Percentiles rank a stretch among this genome's conserved stretches.
phyloP scores from a whole-genome alignment of 1,140 invertebrate species.

The Carposina sasakii region DNA sequence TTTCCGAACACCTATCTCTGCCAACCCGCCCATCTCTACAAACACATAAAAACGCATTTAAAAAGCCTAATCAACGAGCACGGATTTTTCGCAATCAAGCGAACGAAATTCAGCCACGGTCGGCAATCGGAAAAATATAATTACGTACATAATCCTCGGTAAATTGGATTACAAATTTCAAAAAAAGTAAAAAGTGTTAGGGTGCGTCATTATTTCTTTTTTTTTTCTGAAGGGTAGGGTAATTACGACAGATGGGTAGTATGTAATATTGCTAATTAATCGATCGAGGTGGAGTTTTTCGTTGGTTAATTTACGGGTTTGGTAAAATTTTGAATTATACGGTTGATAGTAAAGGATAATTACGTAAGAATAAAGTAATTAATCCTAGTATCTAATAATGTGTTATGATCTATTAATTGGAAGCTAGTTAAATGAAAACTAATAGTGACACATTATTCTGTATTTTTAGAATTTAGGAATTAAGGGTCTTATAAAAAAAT shows the following conservation, averaged over 20 bases:
- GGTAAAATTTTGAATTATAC: slow-evolving; percentile 12
- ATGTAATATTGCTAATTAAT: slow-evolving; percentile 70
- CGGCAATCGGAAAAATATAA: slow-evolving; percentile 72
- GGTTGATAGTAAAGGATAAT: slow-evolving; percentile 10
- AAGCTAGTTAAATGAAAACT: too few relatives aligned
- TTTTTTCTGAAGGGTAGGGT: slow-evolving; percentile 55
- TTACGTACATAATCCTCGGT: slow-evolving; percentile 73
- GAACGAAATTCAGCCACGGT: slow-evolving; percentile 56
- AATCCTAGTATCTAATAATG: too few relatives aligned
- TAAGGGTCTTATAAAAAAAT: too few relatives aligned
- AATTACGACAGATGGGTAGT: slow-evolving; percentile 68
- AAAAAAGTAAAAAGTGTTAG: slow-evolving; percentile 70
- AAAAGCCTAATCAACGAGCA: slow-evolving; percentile 62
- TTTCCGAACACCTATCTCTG: too few relatives aligned
- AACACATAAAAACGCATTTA: slow-evolving; percentile 44
- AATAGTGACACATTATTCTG: too few relatives aligned
- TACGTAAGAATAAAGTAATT: too few relatives aligned
- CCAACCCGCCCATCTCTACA: too few relatives aligned
- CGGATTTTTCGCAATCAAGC: slow-evolving; percentile 65
- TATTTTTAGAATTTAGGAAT: too few relatives aligned
- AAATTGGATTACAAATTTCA: slow-evolving; percentile 74
- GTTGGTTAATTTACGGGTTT: too few relatives aligned
- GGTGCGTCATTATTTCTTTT: slow-evolving; percentile 68
- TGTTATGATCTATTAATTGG: too few relatives aligned
- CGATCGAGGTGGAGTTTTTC: slow-evolving; percentile 56